These are phyloP conservation scores for Aegithalos caudatus DNA, from an alignment of 2,113 vertebrate species.

Conservation along the genomic window DNA sequence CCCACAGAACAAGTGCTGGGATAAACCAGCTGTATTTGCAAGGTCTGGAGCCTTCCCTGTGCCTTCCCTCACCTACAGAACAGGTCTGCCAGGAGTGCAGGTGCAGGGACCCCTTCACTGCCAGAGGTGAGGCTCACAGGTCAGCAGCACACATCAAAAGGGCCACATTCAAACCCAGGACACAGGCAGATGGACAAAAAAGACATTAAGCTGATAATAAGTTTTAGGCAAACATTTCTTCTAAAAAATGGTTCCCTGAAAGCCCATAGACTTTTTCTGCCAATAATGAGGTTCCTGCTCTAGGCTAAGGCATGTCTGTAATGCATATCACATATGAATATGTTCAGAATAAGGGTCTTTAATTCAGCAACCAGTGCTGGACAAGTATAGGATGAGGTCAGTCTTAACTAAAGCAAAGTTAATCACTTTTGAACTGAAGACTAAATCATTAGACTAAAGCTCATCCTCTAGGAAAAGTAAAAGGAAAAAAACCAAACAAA, in stretches of 20 bases:
- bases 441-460: neutral
- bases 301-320: neutral
- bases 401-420: neutral
- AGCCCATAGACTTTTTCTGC: slow-evolving; percentile 12
- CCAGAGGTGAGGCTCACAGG: slow-evolving; percentile 50
- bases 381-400: neutral
- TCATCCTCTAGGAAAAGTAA: neutral
- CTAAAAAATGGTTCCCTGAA: slow-evolving; percentile 17
- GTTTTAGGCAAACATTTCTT: neutral
- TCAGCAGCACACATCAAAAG: slow-evolving; percentile 49
- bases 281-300: neutral
- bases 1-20: neutral
- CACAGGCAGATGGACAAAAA: neutral
- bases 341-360: neutral
- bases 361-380: neutral
- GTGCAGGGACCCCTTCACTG: slow-evolving; percentile 11
- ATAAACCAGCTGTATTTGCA: neutral
- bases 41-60: neutral
- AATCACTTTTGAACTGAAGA: neutral
- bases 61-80: neutral
- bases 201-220: slow-evolving; percentile 11
- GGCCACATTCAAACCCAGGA: slow-evolving; percentile 2
- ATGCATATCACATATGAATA: neutral
- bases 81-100: neutral
- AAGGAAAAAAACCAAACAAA: neutral